Percentiles rank a stretch among this genome's conserved stretches.
phyloP scores from a whole-genome alignment of 2,888 invertebrate genomes.

The Microchrysa polita region DNA sequence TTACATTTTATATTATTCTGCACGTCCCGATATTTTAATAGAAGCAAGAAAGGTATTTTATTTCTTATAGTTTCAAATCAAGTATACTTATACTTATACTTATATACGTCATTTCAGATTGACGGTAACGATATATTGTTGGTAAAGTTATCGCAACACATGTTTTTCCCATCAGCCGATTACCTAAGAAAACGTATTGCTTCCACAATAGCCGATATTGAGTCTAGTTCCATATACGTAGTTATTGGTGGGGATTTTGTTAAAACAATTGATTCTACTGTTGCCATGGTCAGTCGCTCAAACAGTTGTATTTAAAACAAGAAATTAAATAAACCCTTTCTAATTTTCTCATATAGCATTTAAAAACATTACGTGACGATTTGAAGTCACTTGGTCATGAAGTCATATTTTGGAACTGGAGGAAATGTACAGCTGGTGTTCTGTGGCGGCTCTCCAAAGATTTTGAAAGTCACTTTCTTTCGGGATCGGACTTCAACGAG shows the following conservation, averaged over 20 bases:
- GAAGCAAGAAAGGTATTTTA: constrained; percentile 38
- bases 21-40: constrained; percentile 78
- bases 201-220: constrained; percentile 58
- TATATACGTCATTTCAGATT: too few relatives aligned
- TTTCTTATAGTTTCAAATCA: background rate
- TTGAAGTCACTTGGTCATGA: constrained; percentile 65
- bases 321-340: background rate
- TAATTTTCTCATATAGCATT: constrained; percentile 62
- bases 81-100: constrained; percentile 13
- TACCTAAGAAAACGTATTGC: constrained; percentile 74
- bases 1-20: constrained; percentile 84
- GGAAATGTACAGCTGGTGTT: constrained; percentile 59
- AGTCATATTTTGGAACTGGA: constrained; percentile 67
- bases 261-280: constrained; percentile 70
- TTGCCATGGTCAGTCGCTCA: constrained; percentile 69
- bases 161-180: constrained; percentile 84
- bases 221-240: constrained; percentile 68
- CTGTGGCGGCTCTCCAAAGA: constrained; percentile 19
- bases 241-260: constrained; percentile 79
- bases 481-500: background rate
- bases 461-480: constrained; percentile 25
- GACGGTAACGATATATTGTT: constrained; percentile 66
- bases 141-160: constrained; percentile 75
- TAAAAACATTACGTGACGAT: constrained; percentile 67
- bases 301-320: background rate